Percentiles rank a stretch among this genome's conserved stretches.
Conservation (phyloP, 2,113 vertebrate genomes). For the Crotalus helleri region DNA sequence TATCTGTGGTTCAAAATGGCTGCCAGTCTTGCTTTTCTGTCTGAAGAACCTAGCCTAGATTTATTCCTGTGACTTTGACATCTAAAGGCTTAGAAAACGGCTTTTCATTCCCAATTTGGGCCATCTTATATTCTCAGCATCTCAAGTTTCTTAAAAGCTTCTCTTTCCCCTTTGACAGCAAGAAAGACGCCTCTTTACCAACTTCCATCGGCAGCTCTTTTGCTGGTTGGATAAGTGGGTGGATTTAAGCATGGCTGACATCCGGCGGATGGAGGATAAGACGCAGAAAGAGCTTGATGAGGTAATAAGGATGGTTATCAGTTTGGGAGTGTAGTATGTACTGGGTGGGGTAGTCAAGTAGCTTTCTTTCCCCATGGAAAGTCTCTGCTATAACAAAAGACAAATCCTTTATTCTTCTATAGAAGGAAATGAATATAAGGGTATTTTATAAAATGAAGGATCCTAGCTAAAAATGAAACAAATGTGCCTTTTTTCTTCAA, state of each 20-base stretch:
- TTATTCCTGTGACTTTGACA: background rate
- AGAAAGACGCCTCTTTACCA: conserved; percentile 71
- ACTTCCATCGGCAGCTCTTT: conserved; percentile 73
- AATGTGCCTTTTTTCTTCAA: background rate
- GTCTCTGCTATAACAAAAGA: background rate
- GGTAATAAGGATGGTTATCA: conserved; percentile 37
- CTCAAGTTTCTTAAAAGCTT: background rate
- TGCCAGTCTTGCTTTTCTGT: background rate
- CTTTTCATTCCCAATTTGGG: background rate
- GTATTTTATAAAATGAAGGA: background rate
- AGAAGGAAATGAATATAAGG: background rate
- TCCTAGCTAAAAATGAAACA: background rate
- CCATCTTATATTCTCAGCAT: background rate
- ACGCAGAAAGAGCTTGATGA: conserved; percentile 69
- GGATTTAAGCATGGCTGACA: conserved; percentile 71
- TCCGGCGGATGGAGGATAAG: conserved; percentile 70
- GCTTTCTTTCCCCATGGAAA: background rate
- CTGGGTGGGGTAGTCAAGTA: background rate
- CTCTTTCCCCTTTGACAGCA: conserved; percentile 53
- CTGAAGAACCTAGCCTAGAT: background rate
- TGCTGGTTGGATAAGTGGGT: conserved; percentile 74
- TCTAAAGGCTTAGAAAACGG: background rate
- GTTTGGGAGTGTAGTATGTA: no score
- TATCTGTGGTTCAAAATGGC: background rate
- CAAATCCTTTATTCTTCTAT: background rate